phyloP scores from a whole-genome alignment of 2,888 invertebrate species.

The Drosophila phalerata region DNA sequence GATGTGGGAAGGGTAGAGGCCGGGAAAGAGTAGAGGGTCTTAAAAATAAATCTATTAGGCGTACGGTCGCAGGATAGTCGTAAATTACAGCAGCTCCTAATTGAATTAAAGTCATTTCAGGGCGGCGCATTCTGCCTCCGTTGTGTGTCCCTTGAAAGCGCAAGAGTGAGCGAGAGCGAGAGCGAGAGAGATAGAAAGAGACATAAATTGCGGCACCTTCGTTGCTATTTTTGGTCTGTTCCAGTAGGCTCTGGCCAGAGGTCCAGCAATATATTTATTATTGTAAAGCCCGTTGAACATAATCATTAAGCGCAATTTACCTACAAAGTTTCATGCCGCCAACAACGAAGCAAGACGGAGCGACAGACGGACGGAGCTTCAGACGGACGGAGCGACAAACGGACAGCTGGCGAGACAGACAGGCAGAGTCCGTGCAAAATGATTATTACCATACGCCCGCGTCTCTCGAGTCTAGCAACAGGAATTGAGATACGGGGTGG shows the following conservation, averaged over 20 bases:
- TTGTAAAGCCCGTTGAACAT: conserved; percentile 76
- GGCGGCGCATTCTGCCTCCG: conserved; percentile 36
- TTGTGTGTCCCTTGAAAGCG: background rate
- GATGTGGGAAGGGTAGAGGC: background rate
- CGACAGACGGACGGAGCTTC: conserved; percentile 8
- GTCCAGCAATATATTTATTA: conserved; percentile 63
- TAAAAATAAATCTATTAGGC: conserved; percentile 71
- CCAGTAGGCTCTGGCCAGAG: conserved; percentile 13
- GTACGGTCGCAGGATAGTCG: conserved; percentile 35
- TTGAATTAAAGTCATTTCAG: conserved; percentile 72
- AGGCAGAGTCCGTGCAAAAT: conserved; percentile 64
- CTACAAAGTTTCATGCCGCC: conserved; percentile 79
- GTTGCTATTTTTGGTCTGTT: conserved; percentile 55
- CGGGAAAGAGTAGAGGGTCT: conserved; percentile 12
- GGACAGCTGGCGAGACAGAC: background rate
- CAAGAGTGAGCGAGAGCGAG: conserved; percentile 5
- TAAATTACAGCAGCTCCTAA: conserved; percentile 75
- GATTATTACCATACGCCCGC: conserved; percentile 77
- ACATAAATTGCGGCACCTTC: conserved; percentile 74
- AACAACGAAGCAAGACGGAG: conserved; percentile 44
- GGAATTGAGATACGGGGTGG: conserved; percentile 26
- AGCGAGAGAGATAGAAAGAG: conserved; percentile 27
- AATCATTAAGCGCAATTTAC: conserved; percentile 82
- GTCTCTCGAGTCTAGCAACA: background rate
- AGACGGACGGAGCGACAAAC: conserved; percentile 8